These are phyloP conservation scores for Leucophenga maculata DNA, from an alignment of 2,888 invertebrate species.

Conservation along the genomic window DNA sequence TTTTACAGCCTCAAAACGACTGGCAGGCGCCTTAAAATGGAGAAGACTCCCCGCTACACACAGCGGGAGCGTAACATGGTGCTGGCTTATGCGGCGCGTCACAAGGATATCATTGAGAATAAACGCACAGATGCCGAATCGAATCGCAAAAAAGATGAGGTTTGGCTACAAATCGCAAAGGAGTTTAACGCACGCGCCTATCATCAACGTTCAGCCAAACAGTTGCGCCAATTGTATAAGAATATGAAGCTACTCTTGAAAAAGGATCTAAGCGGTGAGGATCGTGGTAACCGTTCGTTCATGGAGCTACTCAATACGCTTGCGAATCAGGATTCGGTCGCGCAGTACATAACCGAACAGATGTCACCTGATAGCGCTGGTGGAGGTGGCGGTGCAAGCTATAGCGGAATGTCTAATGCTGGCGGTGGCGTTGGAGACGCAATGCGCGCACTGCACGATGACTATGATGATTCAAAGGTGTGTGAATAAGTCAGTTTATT, in stretches of 20 bases:
- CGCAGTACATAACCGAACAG: constrained; percentile 67
- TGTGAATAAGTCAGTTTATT: background rate
- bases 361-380: constrained; percentile 63
- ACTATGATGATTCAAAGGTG: constrained; percentile 70
- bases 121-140: constrained; percentile 71
- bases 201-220: constrained; percentile 71
- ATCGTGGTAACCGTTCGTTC: constrained; percentile 67
- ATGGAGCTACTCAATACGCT: constrained; percentile 70
- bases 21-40: constrained; percentile 70
- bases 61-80: constrained; percentile 71
- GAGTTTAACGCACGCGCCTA: constrained; percentile 71
- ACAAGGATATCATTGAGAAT: constrained; percentile 72
- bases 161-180: constrained; percentile 71
- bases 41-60: constrained; percentile 71
- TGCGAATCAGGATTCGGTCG: constrained; percentile 69
- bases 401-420: constrained; percentile 10
- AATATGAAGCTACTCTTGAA: constrained; percentile 71
- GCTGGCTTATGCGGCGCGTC: constrained; percentile 70
- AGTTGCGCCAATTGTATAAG: constrained; percentile 71
- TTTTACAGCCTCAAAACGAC: constrained; percentile 69
- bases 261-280: constrained; percentile 70
- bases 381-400: constrained; percentile 39
- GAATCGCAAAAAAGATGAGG: constrained; percentile 71
- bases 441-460: constrained; percentile 58
- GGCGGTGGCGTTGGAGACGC: constrained; percentile 18